Evolutionary conservation across 2,113 vertebrate genomes (phyloP).

Genomic region (Eupsittula cactorum): DNA sequence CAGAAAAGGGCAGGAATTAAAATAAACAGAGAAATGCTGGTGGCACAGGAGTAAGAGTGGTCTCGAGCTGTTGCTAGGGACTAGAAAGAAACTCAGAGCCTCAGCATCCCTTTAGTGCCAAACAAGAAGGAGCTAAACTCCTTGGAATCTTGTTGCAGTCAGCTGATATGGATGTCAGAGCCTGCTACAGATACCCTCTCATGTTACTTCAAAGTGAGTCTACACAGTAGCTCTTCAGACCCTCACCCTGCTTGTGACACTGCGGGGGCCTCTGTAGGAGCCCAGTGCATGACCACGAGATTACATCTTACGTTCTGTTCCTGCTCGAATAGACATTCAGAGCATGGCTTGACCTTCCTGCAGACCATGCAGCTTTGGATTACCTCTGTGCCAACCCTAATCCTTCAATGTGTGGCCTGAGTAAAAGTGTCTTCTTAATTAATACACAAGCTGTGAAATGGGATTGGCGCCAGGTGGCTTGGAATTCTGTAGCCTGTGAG

Average conservation of each 20-base stretch:
- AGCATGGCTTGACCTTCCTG: not conserved
- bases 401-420: not conserved
- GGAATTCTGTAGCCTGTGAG: not conserved
- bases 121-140: not conserved
- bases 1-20: not conserved
- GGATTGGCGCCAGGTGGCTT: not conserved
- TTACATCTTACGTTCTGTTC: not conserved
- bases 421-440: not conserved
- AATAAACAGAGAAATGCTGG: not conserved
- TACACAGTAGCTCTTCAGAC: not conserved
- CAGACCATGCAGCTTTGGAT: not conserved
- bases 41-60: not conserved
- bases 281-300: not conserved
- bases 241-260: not conserved
- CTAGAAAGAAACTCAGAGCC: not conserved
- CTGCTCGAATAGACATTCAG: not conserved
- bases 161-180: not conserved
- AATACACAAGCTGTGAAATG: not conserved
- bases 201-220: rapidly evolving
- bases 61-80: not conserved
- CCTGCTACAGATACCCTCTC: not conserved
- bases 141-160: not conserved
- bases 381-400: not conserved
- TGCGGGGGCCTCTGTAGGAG: not conserved
- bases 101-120: not conserved